A percentile compares a stretch with the other conserved stretches of the same genome.
phyloP scores from a whole-genome alignment of 1,140 invertebrate genomes.

The Heterodera schachtii region DNA sequence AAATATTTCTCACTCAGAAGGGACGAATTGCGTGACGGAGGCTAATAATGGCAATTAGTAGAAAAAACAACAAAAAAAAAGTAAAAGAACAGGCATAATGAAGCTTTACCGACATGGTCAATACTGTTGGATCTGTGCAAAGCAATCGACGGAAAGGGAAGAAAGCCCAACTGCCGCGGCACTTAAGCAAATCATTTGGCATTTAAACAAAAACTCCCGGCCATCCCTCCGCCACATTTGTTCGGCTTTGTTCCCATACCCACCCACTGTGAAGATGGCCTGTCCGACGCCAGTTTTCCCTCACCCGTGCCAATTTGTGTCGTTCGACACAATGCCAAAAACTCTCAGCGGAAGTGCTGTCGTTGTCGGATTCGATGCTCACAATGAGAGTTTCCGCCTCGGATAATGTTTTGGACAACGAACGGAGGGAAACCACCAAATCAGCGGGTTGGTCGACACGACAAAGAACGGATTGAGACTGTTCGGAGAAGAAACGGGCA shows the following conservation, averaged over 20 bases:
- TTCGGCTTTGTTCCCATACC: background rate
- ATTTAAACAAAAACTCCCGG: background rate
- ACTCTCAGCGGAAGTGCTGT: constrained; percentile 22
- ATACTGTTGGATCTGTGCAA: constrained; percentile 47
- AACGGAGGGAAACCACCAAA: constrained; percentile 60
- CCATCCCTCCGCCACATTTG: no score
- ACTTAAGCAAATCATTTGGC: constrained; percentile 30
- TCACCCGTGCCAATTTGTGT: constrained; percentile 48
- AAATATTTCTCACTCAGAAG: constrained; percentile 36
- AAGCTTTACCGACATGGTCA: constrained; percentile 32
- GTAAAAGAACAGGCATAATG: no score
- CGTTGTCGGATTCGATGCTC: constrained; percentile 47
- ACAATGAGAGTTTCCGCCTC: constrained; percentile 54
- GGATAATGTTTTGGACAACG: constrained; percentile 31
- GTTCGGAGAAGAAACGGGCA: constrained; percentile 58
- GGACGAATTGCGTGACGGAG: constrained; percentile 18
- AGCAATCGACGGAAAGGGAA: constrained; percentile 57
- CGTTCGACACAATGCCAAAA: constrained; percentile 17
- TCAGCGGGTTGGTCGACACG: constrained; percentile 54
- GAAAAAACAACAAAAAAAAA: no score
- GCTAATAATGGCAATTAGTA: background rate
- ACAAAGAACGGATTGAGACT: constrained; percentile 58
- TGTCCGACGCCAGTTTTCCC: constrained; percentile 63
- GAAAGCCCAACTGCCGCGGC: constrained; percentile 57
- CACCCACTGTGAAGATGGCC: constrained; percentile 48